Base-by-base conservation (phyloP, 2,888 invertebrate species). In the Aspidiotus destructor region DNA sequence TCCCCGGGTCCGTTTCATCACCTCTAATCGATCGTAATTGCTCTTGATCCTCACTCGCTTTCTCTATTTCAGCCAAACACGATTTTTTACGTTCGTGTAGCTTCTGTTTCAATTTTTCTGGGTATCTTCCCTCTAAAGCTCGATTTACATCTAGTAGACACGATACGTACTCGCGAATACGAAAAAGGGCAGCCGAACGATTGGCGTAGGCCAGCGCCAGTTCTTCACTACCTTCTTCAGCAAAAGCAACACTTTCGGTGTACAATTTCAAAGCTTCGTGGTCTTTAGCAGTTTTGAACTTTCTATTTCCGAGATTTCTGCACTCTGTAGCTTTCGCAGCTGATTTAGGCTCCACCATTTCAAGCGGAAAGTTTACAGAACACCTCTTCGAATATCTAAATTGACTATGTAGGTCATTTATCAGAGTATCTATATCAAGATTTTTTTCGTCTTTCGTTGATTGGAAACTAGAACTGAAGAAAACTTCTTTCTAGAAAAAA, bases 191-290 rank as follows among this genome's bases (percentile, higher is more conserved):
- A 17, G 87, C 87, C 8, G 88, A 87, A 75, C 88, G 80, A 74
- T 88, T 87, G 0, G 85, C 86, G 65, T 85, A 76, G 0, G 86
- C 86, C 57, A 86, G 75, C 0, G 84, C 78, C 73, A 83, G 83
- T 76, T 84, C 83, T 11, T 80, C 77, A 55, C 81, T 81, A 44
- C 79, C 76, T 28, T 79, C 79, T n/a, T 78, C 76, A 2, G 87
- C 85, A 74, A 80, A 82, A 69, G 81, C 75, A 10, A 86, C 80
- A 77, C 86, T 85, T 73, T 82, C 81, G 0, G 83, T 83, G 74
- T 87, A 88, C 57, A 79, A 81, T 62, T 78, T 75, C 63, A 85
- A 78, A 73, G 85, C 84, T 5, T 80, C 79, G 7, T 78, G 73
- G 62, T 82, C 79, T 55, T 79, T 75, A 70, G 82, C 82, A 0